Evolutionary conservation across 2,888 invertebrate species (phyloP).

Genomic region (Timema cristinae): DNA sequence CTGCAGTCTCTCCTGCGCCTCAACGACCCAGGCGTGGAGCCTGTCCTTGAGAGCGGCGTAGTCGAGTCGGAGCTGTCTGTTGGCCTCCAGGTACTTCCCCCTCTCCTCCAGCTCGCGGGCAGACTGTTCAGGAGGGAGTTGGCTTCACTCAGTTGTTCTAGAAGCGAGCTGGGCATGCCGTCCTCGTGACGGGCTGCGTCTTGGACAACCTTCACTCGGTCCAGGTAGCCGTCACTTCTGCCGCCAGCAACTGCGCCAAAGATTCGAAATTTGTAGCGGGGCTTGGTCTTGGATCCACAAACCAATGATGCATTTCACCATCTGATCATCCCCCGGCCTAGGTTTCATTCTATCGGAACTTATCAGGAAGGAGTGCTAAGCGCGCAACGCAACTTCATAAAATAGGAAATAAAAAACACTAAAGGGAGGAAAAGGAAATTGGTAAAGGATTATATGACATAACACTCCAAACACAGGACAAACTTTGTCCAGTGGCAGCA

Average conservation of each 20-base stretch:
- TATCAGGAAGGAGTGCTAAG: no score
- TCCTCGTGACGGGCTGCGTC: conserved; percentile 70
- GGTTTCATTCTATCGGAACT: no score
- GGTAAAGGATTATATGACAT: no score
- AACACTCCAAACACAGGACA: no score
- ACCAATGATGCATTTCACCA: no score
- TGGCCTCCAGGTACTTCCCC: conserved; percentile 71
- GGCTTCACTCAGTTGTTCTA: conserved; percentile 82
- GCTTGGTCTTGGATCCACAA: no score
- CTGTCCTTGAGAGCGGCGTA: conserved; percentile 73
- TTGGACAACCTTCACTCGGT: conserved; percentile 65
- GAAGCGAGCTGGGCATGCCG: conserved; percentile 71
- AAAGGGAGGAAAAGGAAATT: no score
- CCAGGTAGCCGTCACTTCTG: conserved; percentile 65
- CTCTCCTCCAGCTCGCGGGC: conserved; percentile 79
- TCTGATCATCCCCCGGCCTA: no score
- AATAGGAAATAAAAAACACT: no score
- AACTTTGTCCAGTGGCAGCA: no score
- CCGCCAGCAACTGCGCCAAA: conserved; percentile 48
- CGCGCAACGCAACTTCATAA: no score
- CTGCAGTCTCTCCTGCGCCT: conserved; percentile 72
- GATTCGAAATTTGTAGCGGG: no score
- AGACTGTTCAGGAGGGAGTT: conserved; percentile 71
- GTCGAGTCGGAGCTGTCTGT: conserved; percentile 70
- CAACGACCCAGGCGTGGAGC: conserved; percentile 77